These are phyloP conservation scores for Dryococelus australis DNA, from an alignment of 2,888 invertebrate genomes.

Conservation along the genomic window DNA sequence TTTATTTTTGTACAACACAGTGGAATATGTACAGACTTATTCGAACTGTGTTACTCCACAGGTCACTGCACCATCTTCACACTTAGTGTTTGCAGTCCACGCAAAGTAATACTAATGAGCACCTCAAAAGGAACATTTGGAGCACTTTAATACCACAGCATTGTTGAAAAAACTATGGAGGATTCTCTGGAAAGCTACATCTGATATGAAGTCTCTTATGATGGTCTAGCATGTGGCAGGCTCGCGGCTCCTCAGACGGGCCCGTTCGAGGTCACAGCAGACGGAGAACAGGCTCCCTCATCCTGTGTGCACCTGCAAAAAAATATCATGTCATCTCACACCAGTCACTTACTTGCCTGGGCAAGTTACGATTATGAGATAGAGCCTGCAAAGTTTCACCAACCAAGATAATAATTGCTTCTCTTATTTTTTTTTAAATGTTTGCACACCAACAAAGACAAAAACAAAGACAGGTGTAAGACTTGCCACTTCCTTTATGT, in stretches of 20 bases:
- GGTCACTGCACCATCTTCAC: too few relatives aligned
- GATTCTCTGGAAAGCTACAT: background rate
- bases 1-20: too few relatives aligned
- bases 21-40: too few relatives aligned
- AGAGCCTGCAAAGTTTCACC: too few relatives aligned
- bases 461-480: too few relatives aligned
- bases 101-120: slow-evolving; percentile 30
- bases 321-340: background rate
- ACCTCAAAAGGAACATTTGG: slow-evolving; percentile 40
- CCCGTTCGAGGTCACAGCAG: slow-evolving; percentile 20
- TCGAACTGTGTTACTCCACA: too few relatives aligned
- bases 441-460: too few relatives aligned
- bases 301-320: background rate
- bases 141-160: slow-evolving; percentile 28
- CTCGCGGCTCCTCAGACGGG: background rate
- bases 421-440: too few relatives aligned
- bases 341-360: background rate
- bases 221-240: background rate
- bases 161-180: background rate
- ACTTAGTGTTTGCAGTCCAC: too few relatives aligned
- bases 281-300: slow-evolving; percentile 28
- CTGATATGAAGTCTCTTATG: background rate
- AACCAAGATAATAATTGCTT: too few relatives aligned
- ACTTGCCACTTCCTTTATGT: too few relatives aligned
- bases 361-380: too few relatives aligned